Evolutionary conservation across 2,113 vertebrate genomes (phyloP), one percentile per base, ranked within the genome.

Genomic region (Engystomops pustulosus): DNA sequence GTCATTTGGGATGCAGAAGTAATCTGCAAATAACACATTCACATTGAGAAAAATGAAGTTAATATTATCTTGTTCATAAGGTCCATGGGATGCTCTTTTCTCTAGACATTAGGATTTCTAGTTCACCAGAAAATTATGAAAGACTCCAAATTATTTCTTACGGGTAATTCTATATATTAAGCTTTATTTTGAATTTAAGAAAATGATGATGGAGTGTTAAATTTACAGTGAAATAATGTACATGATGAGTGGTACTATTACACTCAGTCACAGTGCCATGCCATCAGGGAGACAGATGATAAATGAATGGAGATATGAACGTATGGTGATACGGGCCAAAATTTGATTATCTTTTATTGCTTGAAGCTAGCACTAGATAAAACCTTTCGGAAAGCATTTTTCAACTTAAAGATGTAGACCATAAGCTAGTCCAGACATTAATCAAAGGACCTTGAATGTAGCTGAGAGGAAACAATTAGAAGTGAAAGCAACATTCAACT

Each of bases 391-490:
- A 32, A 53, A 32, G 14, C 18, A 58, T 53, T 85, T 85, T 67
- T 69, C 47, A 75, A 45, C 51, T n/a, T 65, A 83, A 83, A 85
- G n/a, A 70, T 85, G 49, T 45, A 69, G 65, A 70, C 75, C 36
- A 14, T 34, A 11, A 41, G 44, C 41, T 69, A 41, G 74, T 25
- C 14, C 14, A 41, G 75, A 38, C 62, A 70, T 85, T 85, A 85
- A 85, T 85, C 62, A 85, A 69, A 47, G 36, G 41, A 70, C 45
- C 55, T 55, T 68, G 83, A 55, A 70, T 38, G 49, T 68, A 44
- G 65, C 30, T 55, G 71, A 70, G 15, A 79, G 75, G 74, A 85
- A 85, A 85, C 74, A 76, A 83, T 83, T 83, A 79, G 12, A 85
- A 70, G 45, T 69, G 83, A 85, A 70, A 69, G 23, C 30, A 70